Evolutionary conservation across 37 sponge, comb jelly and placozoan species (phyloP), one percentile per base, ranked within the genome.

Genomic region (Hormiphora californensis): DNA sequence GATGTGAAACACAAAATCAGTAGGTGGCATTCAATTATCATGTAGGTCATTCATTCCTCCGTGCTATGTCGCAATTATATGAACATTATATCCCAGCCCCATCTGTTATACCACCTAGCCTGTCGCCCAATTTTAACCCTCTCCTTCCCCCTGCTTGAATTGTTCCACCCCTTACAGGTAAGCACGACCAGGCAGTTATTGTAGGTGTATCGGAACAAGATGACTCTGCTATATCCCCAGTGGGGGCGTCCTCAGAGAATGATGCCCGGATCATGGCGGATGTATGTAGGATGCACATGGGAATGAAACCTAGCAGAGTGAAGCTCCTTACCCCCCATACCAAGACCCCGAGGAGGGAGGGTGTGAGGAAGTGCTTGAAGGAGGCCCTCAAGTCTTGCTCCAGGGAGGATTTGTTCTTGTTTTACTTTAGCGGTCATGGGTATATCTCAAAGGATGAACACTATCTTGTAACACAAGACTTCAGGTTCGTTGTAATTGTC

Each of bases 221-320:
- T 33, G 15, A 65, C 37, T 17, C 35, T 7, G 38, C 67, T 7
- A 11, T 33, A 17, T 21, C 21, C 67, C 35, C 67, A 36, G 67
- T 33, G 32, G 67, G 67, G 4, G 28, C 12, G 37, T 15, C 67
- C 3, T 38, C 67, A 7, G 67, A 65, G 17, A 65, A 65, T 38
- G 67, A 65, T 31, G 67, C 67, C 67, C 4, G 8, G 21, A 38
- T 65, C 67, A 65, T 65, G 67, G 32, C 67, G 1, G 67, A 65
- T 34, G 35, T 65, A 4, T 65, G 67, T 19, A 65, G 37, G 28
- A 7, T 65, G 28, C 67, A 33, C 36, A 35, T 65, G 4, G 67
- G 67, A 35, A 65, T 65, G 37, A 65, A 65, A 38, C 67, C 67
- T 9, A 33, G 67, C 36, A 11, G 37, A 38, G 67, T 65, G 4